Evolutionary conservation across 2,888 invertebrate genomes (phyloP), one percentile per base, ranked within the genome.

Genomic region (Netelia melanura): DNA sequence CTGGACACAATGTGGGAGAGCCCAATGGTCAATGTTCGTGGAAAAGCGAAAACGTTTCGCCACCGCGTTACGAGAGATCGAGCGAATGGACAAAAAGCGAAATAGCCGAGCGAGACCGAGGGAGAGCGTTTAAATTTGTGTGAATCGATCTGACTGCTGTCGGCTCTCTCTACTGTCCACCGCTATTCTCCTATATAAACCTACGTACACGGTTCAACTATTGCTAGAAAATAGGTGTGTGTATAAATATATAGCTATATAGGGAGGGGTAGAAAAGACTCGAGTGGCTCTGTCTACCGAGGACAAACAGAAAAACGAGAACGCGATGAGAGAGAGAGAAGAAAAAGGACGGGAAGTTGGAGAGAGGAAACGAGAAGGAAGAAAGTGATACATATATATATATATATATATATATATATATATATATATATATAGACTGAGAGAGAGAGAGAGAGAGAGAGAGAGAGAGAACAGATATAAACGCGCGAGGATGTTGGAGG

Each of bases 81-180:
- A 17, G 83, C 67, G 80, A 79, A 65, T 70, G 74, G 83, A 70
- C 67, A 70, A 72, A 85, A 70, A 67, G 85, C 81, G 65, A 83
- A 76, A 81, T 83, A 62, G 81, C 23, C 14, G 64, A 64, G 78
- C 43, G 70, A 70, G 61, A 64, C 70, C 44, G 76, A 80, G 81
- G 81, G 68, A 74, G 58, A 86, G 77, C 84, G 91, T 90, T 92
- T 89, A 91, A 91, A 91, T 91, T 91, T 90, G 89, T 89, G 86
- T 90, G 90, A 91, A 92, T 91, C 91, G 91, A 92, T 91, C 88
- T 85, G 86, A 85, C 86, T 87, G 85, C 86, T 81, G 72, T 54
- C 65, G 65, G 65, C 30, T 72, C 38, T 30, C 30, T 48, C 10
- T 54, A 54, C 65, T 56, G 43, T 58, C 44, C 25, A 48, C 17